Base-by-base conservation (phyloP, 2,113 vertebrate species). In the Xenopus borealis region DNA sequence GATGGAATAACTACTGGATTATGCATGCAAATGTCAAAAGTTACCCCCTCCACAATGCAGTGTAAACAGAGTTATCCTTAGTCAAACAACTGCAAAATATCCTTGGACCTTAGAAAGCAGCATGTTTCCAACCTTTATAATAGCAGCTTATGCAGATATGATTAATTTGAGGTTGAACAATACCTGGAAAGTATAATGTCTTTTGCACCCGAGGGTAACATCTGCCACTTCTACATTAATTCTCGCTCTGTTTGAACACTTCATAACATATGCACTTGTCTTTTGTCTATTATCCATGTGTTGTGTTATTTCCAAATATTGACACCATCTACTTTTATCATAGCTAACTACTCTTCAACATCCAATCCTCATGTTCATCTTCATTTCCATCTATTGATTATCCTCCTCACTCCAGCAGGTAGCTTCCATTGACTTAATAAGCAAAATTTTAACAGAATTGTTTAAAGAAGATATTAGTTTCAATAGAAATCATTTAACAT, bases 241-340 rank as follows among this genome's bases (percentile, higher is more conserved):
- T 92, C 84, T 85, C 84, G 82, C 87, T 86, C 89, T 90, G 84
- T 93, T 92, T 92, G 91, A 92, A 90, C 86, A 85, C 88, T 81
- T 85, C 80, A 74, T 86, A 83, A 87, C 90, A 89, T 88, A 89
- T 88, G 87, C 88, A 91, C 89, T 91, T 87, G 89, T 92, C 91
- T 91, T 94, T 93, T 93, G 91, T 94, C 91, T 92, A 91, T 94
- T 94, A 94, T 90, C 88, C 86, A 80, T 80, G 88, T 91, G 91
- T 83, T 92, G 89, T 92, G 91, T 93, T 92, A 93, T 94, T 92
- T 91, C 92, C 93, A 94, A 95, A 95, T 95, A 95, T 95, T 95
- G 93, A 95, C 93, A 94, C 89, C 91, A 88, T 91, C 88, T 89
- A 86, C 89, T 93, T 94, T 94, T 93, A 94, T 94, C 93, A 92